phyloP scores from a whole-genome alignment of 2,113 vertebrate species.

The Rhinopithecus roxellana region DNA sequence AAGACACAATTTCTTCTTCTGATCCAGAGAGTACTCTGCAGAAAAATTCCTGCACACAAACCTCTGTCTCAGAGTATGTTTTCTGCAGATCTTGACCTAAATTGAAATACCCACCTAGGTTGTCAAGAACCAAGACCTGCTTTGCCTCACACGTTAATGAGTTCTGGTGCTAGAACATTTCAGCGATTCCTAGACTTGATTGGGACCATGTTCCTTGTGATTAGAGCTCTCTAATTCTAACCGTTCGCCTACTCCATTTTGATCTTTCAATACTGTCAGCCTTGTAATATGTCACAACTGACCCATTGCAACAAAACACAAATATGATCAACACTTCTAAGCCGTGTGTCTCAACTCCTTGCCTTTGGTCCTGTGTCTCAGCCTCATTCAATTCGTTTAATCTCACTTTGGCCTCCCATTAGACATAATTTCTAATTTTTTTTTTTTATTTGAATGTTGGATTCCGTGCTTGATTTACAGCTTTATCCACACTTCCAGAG shows the following conservation, averaged over 20 bases:
- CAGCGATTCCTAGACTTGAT: too few species aligned
- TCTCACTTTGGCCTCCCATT: background rate
- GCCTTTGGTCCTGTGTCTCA: background rate
- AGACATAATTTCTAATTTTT: background rate
- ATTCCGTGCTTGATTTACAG: background rate
- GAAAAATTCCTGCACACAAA: background rate
- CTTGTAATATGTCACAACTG: background rate
- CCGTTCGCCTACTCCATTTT: background rate
- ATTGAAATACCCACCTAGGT: background rate
- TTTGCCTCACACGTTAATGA: background rate
- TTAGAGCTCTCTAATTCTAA: background rate
- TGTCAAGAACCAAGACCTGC: background rate
- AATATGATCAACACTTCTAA: too few species aligned
- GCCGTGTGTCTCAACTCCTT: background rate
- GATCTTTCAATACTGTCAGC: background rate
- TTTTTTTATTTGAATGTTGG: background rate
- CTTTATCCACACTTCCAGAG: background rate
- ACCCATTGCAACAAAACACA: background rate
- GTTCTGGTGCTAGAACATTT: background rate
- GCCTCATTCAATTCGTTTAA: background rate
- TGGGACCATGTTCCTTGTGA: background rate
- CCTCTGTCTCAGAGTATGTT: too few species aligned
- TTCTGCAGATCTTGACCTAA: background rate
- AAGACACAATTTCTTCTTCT: background rate
- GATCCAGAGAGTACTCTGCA: background rate